Conservation (phyloP, 2,113 vertebrate species). For the Oryzias curvinotus region DNA sequence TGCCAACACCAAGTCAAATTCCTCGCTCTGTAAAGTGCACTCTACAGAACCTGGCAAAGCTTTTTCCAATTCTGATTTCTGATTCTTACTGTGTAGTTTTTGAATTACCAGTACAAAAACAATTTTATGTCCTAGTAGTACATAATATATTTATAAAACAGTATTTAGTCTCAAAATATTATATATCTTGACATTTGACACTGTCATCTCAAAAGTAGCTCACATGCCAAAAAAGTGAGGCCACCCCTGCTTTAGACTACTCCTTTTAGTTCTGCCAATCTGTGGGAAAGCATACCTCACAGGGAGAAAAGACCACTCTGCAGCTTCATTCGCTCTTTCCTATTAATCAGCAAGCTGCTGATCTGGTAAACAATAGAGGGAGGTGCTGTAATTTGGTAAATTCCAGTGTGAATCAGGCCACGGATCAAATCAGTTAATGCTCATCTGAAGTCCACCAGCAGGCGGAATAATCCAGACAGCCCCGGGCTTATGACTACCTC, state of each 20-base stretch:
- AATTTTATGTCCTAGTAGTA: no score
- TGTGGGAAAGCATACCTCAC: not conserved
- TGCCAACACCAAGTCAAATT: no score
- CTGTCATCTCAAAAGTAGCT: no score
- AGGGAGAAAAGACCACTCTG: constrained; percentile 21
- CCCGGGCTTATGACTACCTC: constrained; percentile 5
- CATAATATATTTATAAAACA: no score
- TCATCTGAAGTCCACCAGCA: constrained; percentile 25
- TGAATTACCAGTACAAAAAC: no score
- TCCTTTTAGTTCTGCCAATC: not conserved
- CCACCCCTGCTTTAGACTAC: not conserved
- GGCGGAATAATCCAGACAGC: constrained; percentile 18
- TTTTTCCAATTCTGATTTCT: no score
- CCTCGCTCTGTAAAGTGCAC: no score
- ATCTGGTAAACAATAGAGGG: constrained; percentile 34
- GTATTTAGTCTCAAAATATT: no score
- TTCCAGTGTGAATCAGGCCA: constrained; percentile 24
- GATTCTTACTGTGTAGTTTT: no score
- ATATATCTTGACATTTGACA: no score
- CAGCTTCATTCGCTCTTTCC: constrained; percentile 10
- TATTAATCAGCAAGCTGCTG: constrained; percentile 18
- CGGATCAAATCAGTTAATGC: constrained; percentile 36
- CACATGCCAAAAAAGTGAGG: no score
- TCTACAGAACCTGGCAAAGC: no score
- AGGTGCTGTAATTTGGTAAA: constrained; percentile 9